phyloP scores from a whole-genome alignment of 2,797 vertebrate species.

The Acanthiza pusilla region DNA sequence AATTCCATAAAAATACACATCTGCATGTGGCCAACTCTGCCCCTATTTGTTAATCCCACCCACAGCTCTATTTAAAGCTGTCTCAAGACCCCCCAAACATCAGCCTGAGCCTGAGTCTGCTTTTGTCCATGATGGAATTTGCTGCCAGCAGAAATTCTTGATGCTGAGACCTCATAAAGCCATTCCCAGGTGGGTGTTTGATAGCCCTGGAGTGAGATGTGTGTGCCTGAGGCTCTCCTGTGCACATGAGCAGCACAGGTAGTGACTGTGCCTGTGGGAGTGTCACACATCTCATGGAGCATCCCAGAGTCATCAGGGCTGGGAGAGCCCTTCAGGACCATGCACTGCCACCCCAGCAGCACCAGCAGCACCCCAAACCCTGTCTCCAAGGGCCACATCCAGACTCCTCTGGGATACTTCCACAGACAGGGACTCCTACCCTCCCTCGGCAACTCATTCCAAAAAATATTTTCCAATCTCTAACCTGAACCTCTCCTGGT shows the following conservation, averaged over 20 bases:
- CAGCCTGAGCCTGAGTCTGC: not conserved
- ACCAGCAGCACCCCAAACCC: not conserved
- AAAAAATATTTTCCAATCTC: rapidly evolving
- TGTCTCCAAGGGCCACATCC: not conserved
- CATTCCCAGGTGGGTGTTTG: not conserved
- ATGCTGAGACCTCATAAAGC: not conserved
- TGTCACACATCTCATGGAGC: not conserved
- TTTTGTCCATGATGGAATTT: not conserved
- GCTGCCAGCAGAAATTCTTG: not conserved
- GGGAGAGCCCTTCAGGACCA: too few relatives aligned
- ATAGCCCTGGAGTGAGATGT: not conserved
- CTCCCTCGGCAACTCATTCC: not conserved
- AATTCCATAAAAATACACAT: not conserved
- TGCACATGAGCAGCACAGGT: not conserved
- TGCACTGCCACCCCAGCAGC: not conserved
- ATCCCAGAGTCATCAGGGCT: rapidly evolving
- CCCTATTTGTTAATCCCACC: not conserved
- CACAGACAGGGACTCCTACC: not conserved
- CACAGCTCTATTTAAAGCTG: rapidly evolving
- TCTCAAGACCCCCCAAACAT: not conserved
- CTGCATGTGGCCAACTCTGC: not conserved
- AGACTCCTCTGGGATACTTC: not conserved
- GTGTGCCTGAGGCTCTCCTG: not conserved
- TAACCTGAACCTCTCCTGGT: rapidly evolving
- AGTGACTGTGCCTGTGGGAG: not conserved